These are phyloP conservation scores for Conops quadrifasciatus DNA, from an alignment of 2,888 invertebrate genomes.

Conservation along the genomic window DNA sequence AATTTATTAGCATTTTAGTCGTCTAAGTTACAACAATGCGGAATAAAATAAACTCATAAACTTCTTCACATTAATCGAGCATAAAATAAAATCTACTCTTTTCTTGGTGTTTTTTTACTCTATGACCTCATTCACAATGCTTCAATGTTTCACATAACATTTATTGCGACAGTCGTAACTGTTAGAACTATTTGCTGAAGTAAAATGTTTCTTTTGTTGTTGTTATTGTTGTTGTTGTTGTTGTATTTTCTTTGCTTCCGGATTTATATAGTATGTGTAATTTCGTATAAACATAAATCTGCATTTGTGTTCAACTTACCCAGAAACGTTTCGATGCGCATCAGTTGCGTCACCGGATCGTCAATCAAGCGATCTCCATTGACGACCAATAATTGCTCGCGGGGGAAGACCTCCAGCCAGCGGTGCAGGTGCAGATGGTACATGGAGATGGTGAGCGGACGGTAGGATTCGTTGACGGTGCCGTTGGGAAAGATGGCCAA, in stretches of 20 bases:
- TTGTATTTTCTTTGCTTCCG: background rate
- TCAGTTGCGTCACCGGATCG: slow-evolving; percentile 87
- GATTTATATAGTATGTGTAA: background rate
- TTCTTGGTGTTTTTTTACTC: too few relatives aligned
- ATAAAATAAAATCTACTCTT: too few relatives aligned
- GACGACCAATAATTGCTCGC: slow-evolving; percentile 91
- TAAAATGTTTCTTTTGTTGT: background rate
- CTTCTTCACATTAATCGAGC: too few relatives aligned
- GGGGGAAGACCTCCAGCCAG: slow-evolving; percentile 93
- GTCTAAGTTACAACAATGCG: too few relatives aligned
- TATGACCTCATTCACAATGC: too few relatives aligned
- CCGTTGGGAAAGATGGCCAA: slow-evolving; percentile 83
- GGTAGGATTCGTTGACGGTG: slow-evolving; percentile 82
- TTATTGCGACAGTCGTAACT: too few relatives aligned
- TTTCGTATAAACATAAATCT: too few relatives aligned
- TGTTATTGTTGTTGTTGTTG: slow-evolving; percentile 15
- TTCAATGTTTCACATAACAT: too few relatives aligned
- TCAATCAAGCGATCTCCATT: slow-evolving; percentile 92
- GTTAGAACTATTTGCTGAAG: too few relatives aligned
- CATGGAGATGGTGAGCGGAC: slow-evolving; percentile 86
- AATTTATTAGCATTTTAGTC: too few relatives aligned
- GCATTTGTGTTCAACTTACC: slow-evolving; percentile 68
- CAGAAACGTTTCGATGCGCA: slow-evolving; percentile 87
- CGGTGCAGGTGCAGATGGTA: slow-evolving; percentile 90
- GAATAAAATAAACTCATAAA: too few relatives aligned